Percentiles rank a stretch among this genome's conserved stretches.
Evolutionary conservation across 2,113 vertebrate species (phyloP).

Genomic region (Ciconia stormi): DNA sequence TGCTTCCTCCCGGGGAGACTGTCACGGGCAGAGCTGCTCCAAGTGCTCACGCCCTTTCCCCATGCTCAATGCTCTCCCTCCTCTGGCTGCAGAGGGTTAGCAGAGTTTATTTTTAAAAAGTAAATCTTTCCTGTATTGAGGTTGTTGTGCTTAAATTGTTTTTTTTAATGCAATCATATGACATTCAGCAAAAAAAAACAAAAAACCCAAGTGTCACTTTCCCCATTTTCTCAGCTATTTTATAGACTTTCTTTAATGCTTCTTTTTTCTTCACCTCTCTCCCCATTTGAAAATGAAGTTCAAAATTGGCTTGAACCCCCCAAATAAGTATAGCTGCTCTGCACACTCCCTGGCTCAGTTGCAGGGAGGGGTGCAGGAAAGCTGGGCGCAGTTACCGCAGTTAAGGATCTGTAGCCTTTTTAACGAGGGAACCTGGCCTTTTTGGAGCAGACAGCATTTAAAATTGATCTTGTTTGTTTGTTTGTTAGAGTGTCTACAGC

Average conservation of each 20-base stretch:
- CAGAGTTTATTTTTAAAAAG: background rate
- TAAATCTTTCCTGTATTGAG: background rate
- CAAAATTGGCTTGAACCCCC: background rate
- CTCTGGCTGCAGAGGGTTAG: background rate
- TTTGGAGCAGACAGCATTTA: background rate
- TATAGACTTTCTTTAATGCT: background rate
- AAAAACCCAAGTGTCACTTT: background rate
- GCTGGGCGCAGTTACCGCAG: background rate
- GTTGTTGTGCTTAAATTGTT: background rate
- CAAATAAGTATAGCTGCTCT: background rate
- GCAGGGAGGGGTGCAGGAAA: background rate
- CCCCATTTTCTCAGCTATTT: background rate
- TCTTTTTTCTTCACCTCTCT: background rate
- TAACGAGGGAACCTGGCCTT: background rate
- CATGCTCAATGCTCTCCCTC: accelerated
- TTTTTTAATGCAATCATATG: background rate
- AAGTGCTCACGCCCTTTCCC: background rate
- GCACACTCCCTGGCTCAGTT: background rate
- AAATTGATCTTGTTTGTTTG: background rate
- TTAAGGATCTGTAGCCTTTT: background rate
- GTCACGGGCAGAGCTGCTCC: background rate
- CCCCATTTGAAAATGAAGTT: background rate
- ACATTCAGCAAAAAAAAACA: background rate
- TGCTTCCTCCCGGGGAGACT: background rate
- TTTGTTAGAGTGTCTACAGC: constrained; percentile 72